These are phyloP conservation scores for Neolamprologus longior DNA, from an alignment of 2,113 vertebrate genomes.

Conservation along the genomic window DNA sequence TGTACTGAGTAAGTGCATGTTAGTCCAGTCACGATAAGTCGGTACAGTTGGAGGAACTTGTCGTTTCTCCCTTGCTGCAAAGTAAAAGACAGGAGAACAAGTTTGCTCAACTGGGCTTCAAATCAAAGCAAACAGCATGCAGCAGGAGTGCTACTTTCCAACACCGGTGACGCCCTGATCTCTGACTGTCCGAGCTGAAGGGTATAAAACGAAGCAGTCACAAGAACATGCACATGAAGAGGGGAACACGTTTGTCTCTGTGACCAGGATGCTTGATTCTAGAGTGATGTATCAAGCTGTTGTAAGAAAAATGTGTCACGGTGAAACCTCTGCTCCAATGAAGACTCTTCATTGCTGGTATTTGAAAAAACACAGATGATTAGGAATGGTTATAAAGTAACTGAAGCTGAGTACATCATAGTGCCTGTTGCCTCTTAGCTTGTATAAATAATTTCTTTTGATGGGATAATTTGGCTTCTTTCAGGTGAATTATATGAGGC, in stretches of 20 bases:
- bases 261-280: background rate
- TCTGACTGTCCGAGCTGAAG: background rate
- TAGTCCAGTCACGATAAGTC: background rate
- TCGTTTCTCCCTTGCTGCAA: background rate
- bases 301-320: background rate
- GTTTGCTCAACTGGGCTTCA: background rate
- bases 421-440: background rate
- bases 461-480: background rate
- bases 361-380: background rate
- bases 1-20: background rate
- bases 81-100: background rate
- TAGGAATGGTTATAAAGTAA: background rate
- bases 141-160: background rate
- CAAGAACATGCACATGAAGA: fast-evolving
- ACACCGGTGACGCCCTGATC: background rate
- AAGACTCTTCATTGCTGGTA: fast-evolving
- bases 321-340: background rate
- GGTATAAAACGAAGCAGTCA: fast-evolving
- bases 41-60: background rate
- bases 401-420: background rate
- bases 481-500: background rate
- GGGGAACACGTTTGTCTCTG: background rate
- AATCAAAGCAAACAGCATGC: background rate
- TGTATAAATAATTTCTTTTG: background rate
- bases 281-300: background rate